A percentile compares a stretch with the other conserved stretches of the same genome.
Conservation (phyloP, 2,797 vertebrate genomes). For the Fundulus diaphanus region DNA sequence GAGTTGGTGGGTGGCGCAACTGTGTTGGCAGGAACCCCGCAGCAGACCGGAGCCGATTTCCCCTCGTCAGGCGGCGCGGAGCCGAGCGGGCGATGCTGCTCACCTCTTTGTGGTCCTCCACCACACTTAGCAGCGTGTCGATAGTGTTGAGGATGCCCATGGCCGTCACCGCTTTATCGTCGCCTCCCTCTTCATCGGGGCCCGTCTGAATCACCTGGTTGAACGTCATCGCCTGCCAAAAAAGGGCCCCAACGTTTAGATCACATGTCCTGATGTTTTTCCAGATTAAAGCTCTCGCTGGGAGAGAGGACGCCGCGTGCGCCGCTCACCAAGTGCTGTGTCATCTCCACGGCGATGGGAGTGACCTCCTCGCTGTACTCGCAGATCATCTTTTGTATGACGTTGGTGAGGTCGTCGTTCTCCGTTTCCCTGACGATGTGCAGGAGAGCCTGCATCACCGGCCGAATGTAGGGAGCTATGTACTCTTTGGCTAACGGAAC, state of each 20-base stretch:
- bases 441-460: slow-evolving; percentile 99
- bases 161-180: slow-evolving; percentile 98
- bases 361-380: slow-evolving; percentile 99
- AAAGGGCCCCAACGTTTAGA: neutral
- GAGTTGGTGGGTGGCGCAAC: slow-evolving; percentile 76
- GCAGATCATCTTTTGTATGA: slow-evolving; percentile 99
- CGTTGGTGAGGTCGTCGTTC: slow-evolving; percentile 98
- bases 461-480: slow-evolving; percentile 95
- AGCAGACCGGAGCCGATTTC: slow-evolving; percentile 57
- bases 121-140: slow-evolving; percentile 96
- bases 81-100: slow-evolving; percentile 57
- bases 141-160: slow-evolving; percentile 99
- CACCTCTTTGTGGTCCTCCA: slow-evolving; percentile 99
- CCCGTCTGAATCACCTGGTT: slow-evolving; percentile 99
- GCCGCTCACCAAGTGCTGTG: slow-evolving; percentile 93
- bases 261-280: neutral
- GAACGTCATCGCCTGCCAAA: slow-evolving; percentile 96
- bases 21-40: slow-evolving; percentile 63
- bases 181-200: slow-evolving; percentile 97
- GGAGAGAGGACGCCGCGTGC: neutral
- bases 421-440: slow-evolving; percentile 99
- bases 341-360: slow-evolving; percentile 99
- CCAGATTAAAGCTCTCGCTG: neutral
- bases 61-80: slow-evolving; percentile 57
- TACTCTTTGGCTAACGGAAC: slow-evolving; percentile 93